Evolutionary conservation across 2,113 vertebrate genomes (phyloP).

Genomic region (Cyanoliseus patagonus): DNA sequence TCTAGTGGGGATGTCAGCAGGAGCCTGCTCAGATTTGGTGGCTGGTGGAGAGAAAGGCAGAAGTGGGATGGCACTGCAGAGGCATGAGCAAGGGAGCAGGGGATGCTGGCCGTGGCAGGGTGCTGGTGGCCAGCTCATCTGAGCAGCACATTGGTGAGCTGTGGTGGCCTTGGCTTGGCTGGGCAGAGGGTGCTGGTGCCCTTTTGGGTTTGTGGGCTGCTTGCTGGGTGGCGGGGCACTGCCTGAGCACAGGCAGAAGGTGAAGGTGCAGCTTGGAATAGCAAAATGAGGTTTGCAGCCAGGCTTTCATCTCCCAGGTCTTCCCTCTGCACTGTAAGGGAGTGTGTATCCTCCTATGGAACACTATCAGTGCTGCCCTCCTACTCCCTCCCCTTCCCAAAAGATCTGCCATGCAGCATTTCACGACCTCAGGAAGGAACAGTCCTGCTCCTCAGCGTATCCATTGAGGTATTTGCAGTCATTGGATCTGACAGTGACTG

Average conservation of each 20-base stretch:
- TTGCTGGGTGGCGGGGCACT: background rate
- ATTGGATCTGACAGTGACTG: fast-evolving
- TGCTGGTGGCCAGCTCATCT: background rate
- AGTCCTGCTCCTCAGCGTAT: fast-evolving
- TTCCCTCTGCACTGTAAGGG: background rate
- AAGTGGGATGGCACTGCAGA: background rate
- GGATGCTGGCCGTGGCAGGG: fast-evolving
- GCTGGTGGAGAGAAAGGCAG: background rate
- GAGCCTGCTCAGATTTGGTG: background rate
- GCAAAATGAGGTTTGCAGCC: fast-evolving
- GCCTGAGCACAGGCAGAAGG: background rate
- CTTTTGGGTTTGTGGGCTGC: fast-evolving
- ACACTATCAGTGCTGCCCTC: fast-evolving
- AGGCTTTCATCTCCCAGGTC: background rate
- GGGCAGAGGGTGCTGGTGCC: background rate
- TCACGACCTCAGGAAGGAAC: background rate
- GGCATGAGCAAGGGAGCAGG: fast-evolving
- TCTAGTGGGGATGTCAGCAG: background rate
- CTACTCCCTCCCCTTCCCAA: background rate
- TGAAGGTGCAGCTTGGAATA: background rate
- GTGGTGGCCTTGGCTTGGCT: fast-evolving
- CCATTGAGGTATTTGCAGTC: background rate
- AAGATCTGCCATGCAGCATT: background rate
- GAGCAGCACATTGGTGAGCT: fast-evolving
- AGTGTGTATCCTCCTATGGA: background rate